Base-by-base conservation (phyloP, 2,888 invertebrate genomes). In the Kuschelorhynchus macadamiae region DNA sequence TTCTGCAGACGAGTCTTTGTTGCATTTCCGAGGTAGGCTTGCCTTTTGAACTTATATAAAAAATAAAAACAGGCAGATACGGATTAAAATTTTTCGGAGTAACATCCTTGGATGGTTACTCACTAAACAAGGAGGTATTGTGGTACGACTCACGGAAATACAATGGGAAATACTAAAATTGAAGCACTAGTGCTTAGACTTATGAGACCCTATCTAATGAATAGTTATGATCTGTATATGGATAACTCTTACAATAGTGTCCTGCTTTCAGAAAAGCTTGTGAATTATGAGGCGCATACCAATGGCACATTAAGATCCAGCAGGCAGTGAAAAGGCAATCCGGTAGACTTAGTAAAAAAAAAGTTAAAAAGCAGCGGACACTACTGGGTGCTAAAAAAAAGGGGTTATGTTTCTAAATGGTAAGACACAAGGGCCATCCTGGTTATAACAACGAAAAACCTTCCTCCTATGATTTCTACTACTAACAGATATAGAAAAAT, bases 241-340 rank as follows among this genome's bases (percentile, higher is more conserved):
- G 66, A 70, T 46, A 67, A 64, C 32, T 64, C 57, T 17, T 67
- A 63, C 44, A 67, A 56, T 41, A 66, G 64, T 25, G 42, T 66
- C 4, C 14, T 42, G n/a, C 21, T 70, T 12, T 42, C 70, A 1
- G 8, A 55, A 8, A 49, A 55, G 20, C 50, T 64, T 2, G 2
- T 47, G 14, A 5, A n/a, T 55, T 9, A 63, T 5, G 9, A 14
- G 21, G 44, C 46, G n/a, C 36, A 36, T 12, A 7, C 36, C 3
- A 36, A 4, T n/a, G 36, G 36, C 2, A 36, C 36, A 11, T 36
- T 36, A 12, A 36, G 36, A 11, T 7, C 5, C 11, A 36, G 11
- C 36, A 36, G 36, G 12, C 3, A n/a, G n/a, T n/a, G n/a, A n/a
- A n/a, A 3, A 7, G 36, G 36, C 11, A 36, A 36, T 11, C 36